Percentiles rank a stretch among this genome's conserved stretches.
Evolutionary conservation across 2,888 invertebrate genomes (phyloP).

Genomic region (Lagria hirta): DNA sequence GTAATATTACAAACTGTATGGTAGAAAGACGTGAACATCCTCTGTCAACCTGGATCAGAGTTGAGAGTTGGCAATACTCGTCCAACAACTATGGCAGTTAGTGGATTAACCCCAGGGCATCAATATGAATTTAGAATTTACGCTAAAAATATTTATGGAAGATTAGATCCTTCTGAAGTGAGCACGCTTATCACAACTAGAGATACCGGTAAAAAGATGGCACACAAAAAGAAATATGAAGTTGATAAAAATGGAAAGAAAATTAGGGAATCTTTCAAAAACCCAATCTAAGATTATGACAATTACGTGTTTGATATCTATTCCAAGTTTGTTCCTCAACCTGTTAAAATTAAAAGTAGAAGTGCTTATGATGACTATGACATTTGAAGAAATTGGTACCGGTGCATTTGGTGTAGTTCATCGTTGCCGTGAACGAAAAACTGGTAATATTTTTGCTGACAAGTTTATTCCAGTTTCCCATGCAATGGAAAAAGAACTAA

Average conservation of each 20-base stretch:
- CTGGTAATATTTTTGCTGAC: conserved; percentile 97
- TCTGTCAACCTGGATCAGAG: conserved; percentile 93
- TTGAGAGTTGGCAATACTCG: conserved; percentile 94
- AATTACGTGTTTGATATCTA: conserved; percentile 97
- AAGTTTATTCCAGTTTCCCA: conserved; percentile 97
- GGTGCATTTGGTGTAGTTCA: conserved; percentile 99
- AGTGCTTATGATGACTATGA: conserved; percentile 98
- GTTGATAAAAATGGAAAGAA: conserved; percentile 85
- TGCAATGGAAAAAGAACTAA: conserved; percentile 93
- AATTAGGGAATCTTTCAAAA: conserved; percentile 87
- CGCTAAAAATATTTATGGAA: conserved; percentile 98
- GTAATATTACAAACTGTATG: conserved; percentile 93
- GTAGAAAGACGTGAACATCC: conserved; percentile 95
- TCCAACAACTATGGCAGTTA: conserved; percentile 89
- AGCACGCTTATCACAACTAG: conserved; percentile 82
- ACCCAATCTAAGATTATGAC: conserved; percentile 92
- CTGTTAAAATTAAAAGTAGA: conserved; percentile 92
- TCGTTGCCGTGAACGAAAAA: conserved; percentile 92
- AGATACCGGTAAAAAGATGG: conserved; percentile 76
- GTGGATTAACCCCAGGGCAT: conserved; percentile 84
- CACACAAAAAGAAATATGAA: conserved; percentile 74
- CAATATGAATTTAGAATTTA: conserved; percentile 97
- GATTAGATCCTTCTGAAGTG: conserved; percentile 92
- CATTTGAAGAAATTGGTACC: conserved; percentile 98
- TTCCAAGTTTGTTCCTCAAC: conserved; percentile 96